phyloP scores from a whole-genome alignment of 2,797 vertebrate genomes.

The Sebastes vulpes region DNA sequence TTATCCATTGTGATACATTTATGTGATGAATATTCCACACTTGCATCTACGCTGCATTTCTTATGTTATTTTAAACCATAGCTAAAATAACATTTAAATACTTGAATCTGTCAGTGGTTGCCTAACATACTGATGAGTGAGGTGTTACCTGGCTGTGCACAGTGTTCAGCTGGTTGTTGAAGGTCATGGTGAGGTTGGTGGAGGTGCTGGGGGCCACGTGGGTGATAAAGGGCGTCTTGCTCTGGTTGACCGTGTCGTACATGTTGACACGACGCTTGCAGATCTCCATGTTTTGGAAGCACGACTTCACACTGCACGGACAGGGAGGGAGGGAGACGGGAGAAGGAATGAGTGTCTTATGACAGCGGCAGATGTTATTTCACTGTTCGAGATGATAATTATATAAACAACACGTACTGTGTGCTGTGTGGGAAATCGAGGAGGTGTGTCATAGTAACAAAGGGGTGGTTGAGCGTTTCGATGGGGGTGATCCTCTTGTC shows the following conservation, averaged over 20 bases:
- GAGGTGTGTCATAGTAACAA: constrained; percentile 97
- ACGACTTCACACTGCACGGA: constrained; percentile 93
- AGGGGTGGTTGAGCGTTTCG: constrained; percentile 98
- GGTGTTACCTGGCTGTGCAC: constrained; percentile 89
- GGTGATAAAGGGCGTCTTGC: constrained; percentile 99
- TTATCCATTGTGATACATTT: constrained; percentile 1
- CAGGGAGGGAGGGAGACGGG: background rate
- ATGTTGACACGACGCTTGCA: constrained; percentile 97
- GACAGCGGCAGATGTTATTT: background rate
- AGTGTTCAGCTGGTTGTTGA: constrained; percentile 99
- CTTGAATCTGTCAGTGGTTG: background rate
- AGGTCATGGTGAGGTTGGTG: constrained; percentile 99
- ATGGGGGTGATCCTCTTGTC: constrained; percentile 99
- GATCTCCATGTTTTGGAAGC: constrained; percentile 99
- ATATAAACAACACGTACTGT: constrained; percentile 86
- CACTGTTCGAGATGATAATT: background rate
- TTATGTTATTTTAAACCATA: background rate
- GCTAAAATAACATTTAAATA: constrained; percentile 2
- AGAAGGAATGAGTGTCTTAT: background rate
- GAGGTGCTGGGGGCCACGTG: constrained; percentile 98
- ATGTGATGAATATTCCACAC: background rate
- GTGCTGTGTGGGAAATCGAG: constrained; percentile 98
- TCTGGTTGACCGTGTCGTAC: constrained; percentile 99
- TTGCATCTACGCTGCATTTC: background rate
- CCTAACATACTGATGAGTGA: background rate